Base-by-base conservation (phyloP, 2,113 vertebrate species). In the Trachemys scripta region DNA sequence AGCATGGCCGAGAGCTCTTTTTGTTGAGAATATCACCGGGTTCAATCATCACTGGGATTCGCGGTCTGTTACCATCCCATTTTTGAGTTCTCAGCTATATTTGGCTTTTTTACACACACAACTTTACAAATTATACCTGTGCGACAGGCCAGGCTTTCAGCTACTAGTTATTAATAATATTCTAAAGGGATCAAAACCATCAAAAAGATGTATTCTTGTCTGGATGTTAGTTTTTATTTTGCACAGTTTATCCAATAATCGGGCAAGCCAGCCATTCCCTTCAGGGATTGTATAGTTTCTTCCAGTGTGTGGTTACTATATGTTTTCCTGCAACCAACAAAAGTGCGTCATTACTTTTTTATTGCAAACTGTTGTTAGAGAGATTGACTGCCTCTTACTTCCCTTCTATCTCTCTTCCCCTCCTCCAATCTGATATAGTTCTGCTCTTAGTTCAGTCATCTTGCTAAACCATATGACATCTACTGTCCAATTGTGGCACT, bases 381-480 rank as follows among this genome's bases (percentile, higher is more conserved):
- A 78, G 25, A 84, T 79, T 17, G 2, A 12, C n/a, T 13, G 4
- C 0, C 5, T 72, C 5, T 35, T 1, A 0, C 1, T 8, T 0
- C 0, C 80, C 10, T 72, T 59, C 4, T 54, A 8, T 54, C 53
- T 54, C 53, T 54, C 3, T 54, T 83, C 59, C 35, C 4, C 10
- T 45, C 29, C 16, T 3, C 51, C 49, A 45, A 7, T 47, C 51
- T 31, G 65, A n/a, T 56, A 25, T 1, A 10, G 27, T 11, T 49
- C 49, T 50, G 35, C 35, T 29, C n/a, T 16, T 42, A 24, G 13
- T 12, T n/a, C n/a, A 53, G 47, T 49, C 53, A 10, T 75, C 88
- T 90, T 31, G 75, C 87, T 83, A 84, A 56, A 83, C 31, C 75
- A 29, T 5, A 27, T n/a, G 94, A 93, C 95, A n/a, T 93, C 94